These are phyloP conservation scores for Scyliorhinus canicula DNA, from an alignment of 2,797 vertebrate species.

Conservation along the genomic window DNA sequence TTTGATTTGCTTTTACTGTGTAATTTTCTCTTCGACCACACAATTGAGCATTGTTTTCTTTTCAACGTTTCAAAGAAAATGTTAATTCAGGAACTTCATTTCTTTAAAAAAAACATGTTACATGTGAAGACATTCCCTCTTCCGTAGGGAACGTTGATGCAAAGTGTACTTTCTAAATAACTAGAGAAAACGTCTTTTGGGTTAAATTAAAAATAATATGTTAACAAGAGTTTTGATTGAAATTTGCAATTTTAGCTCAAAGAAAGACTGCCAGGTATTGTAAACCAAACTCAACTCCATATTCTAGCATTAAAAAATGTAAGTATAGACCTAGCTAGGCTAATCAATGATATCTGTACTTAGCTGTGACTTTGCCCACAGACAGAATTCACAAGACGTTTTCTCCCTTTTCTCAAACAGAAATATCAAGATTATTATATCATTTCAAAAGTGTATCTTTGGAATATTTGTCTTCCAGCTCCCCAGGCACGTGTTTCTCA, in stretches of 20 bases:
- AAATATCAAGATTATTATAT: background rate
- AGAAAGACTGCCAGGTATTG: background rate
- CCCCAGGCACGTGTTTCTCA: too few relatives aligned
- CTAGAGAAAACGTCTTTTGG: background rate
- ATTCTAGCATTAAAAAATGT: background rate
- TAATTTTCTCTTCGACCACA: background rate
- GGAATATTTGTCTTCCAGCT: too few relatives aligned
- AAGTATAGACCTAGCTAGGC: background rate
- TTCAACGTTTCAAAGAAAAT: background rate
- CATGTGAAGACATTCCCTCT: background rate
- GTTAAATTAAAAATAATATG: background rate
- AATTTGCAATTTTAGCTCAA: background rate
- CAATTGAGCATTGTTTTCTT: slow-evolving; percentile 7
- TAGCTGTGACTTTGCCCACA: background rate
- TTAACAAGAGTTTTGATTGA: background rate
- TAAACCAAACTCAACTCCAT: background rate
- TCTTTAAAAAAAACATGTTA: background rate
- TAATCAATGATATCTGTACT: background rate
- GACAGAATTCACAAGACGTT: background rate
- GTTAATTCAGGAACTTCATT: background rate
- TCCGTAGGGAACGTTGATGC: background rate
- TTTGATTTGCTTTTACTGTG: background rate
- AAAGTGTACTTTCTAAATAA: background rate
- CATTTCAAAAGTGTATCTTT: background rate
- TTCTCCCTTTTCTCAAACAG: background rate